These are phyloP conservation scores for Cinclus mexicanus DNA, from an alignment of 2,113 vertebrate genomes.

Conservation along the genomic window DNA sequence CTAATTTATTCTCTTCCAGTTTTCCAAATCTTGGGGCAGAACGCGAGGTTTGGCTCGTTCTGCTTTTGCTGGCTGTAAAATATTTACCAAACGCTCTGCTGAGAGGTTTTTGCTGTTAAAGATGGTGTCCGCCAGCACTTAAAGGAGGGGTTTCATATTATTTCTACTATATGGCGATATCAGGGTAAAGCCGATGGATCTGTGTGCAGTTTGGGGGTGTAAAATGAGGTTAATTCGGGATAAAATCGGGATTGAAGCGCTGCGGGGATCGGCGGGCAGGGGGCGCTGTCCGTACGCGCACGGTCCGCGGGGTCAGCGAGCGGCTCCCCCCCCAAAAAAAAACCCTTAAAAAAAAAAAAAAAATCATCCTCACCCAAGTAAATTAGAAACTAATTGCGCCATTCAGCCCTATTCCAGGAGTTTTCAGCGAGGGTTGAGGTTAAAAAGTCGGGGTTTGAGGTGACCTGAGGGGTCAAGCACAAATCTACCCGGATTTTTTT, in stretches of 20 bases:
- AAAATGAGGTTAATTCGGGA: background rate
- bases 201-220: background rate
- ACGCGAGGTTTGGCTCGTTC: background rate
- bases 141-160: background rate
- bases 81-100: background rate
- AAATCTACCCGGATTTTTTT: background rate
- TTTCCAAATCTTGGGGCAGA: fast-evolving
- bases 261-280: background rate
- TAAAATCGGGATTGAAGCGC: fast-evolving
- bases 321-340: background rate
- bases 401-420: background rate
- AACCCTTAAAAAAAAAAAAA: background rate
- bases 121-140: too few species aligned
- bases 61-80: background rate
- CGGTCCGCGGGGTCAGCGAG: background rate
- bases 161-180: background rate
- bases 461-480: background rate
- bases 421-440: background rate
- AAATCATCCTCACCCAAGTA: background rate
- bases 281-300: slow-evolving; percentile 31
- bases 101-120: background rate
- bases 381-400: background rate
- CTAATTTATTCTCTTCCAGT: background rate
- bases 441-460: background rate
- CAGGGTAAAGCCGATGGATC: background rate